Percentiles rank a stretch among this genome's conserved stretches.
These are phyloP conservation scores for Sinelater perroti DNA, from an alignment of 2,888 invertebrate genomes.

Conservation along the genomic window DNA sequence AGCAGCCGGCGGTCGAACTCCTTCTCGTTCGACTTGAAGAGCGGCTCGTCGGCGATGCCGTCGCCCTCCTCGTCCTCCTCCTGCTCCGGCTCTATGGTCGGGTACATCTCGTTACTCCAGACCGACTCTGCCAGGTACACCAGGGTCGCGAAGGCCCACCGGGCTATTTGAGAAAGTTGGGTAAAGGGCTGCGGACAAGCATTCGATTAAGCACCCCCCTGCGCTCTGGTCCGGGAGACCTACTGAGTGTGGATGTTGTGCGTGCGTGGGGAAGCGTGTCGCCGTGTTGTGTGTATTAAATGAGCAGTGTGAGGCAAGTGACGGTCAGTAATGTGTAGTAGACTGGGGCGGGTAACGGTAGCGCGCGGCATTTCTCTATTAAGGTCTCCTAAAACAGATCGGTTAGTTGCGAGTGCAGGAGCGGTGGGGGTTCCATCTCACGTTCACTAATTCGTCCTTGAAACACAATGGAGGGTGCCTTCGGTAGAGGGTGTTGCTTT, in stretches of 20 bases:
- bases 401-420: neutral
- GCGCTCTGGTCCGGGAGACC: too few relatives aligned
- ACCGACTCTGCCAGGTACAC: constrained; percentile 69
- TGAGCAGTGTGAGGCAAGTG: neutral
- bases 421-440: neutral
- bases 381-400: constrained; percentile 22
- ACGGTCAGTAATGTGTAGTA: neutral
- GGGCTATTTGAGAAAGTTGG: constrained; percentile 65
- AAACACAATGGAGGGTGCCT: too few relatives aligned
- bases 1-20: constrained; percentile 67
- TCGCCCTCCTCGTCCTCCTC: constrained; percentile 62
- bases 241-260: too few relatives aligned
- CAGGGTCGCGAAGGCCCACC: constrained; percentile 68
- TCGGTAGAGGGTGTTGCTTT: too few relatives aligned
- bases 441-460: constrained; percentile 17
- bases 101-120: constrained; percentile 57
- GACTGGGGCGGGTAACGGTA: constrained; percentile 7
- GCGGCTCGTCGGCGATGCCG: constrained; percentile 55
- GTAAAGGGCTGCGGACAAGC: constrained; percentile 69
- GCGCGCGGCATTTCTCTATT: constrained; percentile 20
- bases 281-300: constrained; percentile 12
- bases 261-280: constrained; percentile 1
- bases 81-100: constrained; percentile 55
- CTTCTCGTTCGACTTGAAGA: constrained; percentile 63
- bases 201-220: too few relatives aligned